Conservation (phyloP, 2,888 invertebrate genomes). For the Hyalella azteca region DNA sequence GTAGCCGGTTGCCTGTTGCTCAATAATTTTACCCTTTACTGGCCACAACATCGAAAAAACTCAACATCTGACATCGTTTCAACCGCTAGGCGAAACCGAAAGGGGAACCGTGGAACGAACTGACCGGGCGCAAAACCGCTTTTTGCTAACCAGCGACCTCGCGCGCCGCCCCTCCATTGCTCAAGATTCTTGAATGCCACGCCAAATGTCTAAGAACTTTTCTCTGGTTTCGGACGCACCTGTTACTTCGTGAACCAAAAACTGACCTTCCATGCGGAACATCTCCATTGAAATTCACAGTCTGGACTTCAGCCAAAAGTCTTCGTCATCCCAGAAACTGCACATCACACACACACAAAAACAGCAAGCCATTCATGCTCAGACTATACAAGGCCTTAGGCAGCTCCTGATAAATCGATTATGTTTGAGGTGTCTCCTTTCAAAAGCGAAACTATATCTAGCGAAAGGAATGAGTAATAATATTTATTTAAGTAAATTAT, state of each 20-base stretch:
- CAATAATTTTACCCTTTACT: constrained; percentile 11
- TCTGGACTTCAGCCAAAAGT: too few species aligned
- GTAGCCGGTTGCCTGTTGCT: neutral
- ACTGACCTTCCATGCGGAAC: neutral
- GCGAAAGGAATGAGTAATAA: too few species aligned
- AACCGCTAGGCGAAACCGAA: neutral
- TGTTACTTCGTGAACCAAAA: constrained; percentile 1
- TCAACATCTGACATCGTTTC: neutral
- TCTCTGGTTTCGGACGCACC: constrained; percentile 2
- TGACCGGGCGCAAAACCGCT: neutral
- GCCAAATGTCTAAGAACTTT: constrained; percentile 18
- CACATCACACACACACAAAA: too few species aligned
- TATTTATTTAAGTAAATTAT: too few species aligned
- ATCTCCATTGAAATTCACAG: too few species aligned
- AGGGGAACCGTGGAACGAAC: neutral
- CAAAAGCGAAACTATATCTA: too few species aligned
- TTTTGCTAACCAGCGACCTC: constrained; percentile 23
- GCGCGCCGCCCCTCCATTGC: constrained; percentile 5
- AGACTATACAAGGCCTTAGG: too few species aligned
- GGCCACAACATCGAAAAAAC: neutral
- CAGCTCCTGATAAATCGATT: too few species aligned
- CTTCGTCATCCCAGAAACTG: too few species aligned
- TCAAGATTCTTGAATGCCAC: constrained; percentile 17
- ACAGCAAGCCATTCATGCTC: too few species aligned
- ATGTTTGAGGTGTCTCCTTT: too few species aligned